Percentiles rank a stretch among this genome's conserved stretches.
Conservation (phyloP, 2,888 invertebrate genomes). For the Yponomeuta malinellus region DNA sequence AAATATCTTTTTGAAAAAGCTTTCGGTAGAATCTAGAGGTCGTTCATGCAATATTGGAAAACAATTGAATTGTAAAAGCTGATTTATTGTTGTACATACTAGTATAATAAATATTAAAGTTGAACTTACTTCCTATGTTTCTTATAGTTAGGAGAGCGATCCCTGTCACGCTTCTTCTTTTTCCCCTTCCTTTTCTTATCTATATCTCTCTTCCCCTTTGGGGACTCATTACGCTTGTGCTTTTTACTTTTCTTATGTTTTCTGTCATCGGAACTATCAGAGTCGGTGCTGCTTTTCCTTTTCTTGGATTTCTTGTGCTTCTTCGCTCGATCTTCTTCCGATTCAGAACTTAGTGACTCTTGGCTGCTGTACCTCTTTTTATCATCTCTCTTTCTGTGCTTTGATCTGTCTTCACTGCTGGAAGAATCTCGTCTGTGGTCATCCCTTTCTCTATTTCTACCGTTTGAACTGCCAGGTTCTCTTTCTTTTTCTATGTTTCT, state of each 20-base stretch:
- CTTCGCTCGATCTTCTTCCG: constrained; percentile 37
- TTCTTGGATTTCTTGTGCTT: constrained; percentile 32
- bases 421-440: constrained; percentile 28
- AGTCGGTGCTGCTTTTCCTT: constrained; percentile 37
- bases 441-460: constrained; percentile 29
- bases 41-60: neutral
- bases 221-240: constrained; percentile 40
- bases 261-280: constrained; percentile 35
- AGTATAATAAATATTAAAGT: constrained; percentile 5
- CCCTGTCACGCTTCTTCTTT: constrained; percentile 71
- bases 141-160: constrained; percentile 67
- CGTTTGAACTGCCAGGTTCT: constrained; percentile 37
- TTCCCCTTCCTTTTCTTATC: constrained; percentile 76
- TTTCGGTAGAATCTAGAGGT: too few species aligned
- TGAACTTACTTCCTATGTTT: constrained; percentile 63
- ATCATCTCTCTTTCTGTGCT: constrained; percentile 19
- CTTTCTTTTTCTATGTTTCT: constrained; percentile 22
- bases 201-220: constrained; percentile 64
- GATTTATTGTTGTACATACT: neutral
- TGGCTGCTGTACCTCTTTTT: constrained; percentile 37
- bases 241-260: constrained; percentile 48
- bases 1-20: neutral
- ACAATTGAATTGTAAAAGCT: neutral
- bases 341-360: constrained; percentile 42
- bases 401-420: constrained; percentile 26